Evolutionary conservation across 2,797 vertebrate genomes (phyloP), one percentile per base, ranked within the genome.

Genomic region (Melanogrammus aeglefinus): DNA sequence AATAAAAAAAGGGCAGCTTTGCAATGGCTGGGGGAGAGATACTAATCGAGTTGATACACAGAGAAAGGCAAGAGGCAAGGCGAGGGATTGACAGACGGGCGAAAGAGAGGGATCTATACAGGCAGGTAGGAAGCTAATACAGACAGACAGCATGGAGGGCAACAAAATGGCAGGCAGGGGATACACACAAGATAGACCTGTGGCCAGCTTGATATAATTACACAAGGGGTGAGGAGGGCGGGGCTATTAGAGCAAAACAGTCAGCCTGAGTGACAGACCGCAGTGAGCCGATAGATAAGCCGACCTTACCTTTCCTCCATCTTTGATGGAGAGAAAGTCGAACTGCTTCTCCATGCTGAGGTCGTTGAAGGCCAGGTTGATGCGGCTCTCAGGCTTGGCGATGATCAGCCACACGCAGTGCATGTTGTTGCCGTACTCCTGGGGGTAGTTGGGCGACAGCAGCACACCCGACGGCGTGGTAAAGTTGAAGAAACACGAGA

Each of bases 401-500:
- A 99, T 96, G 92, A 99, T 99, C 38, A 99, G 93, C 98, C 98
- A 99, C 85, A 99, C 97, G 0, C 98, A 99, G 92, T 99, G 97
- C 91, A 99, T 95, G 91, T 98, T 97, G 95, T 98, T 99, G 3
- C 98, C 96, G 0, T 99, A 99, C 89, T 99, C 97, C 79, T 99
- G 97, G 0, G 98, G 98, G 91, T 99, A 99, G 93, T 98, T 98
- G 2, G 98, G 98, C 0, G 98, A 99, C 76, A 99, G 94, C 82
- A 99, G 95, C 18, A 95, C 94, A 57, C 98, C 98, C 0, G 97
- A 96, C 0, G 97, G 96, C 82, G 95, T 97, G 84, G 98, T 99
- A 90, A 99, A 99, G 93, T 99, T 99, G 95, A 99, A 99, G 91
- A 99, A 98, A 91, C 98, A 99, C 84, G 98, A 99, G 89, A 99